Percentiles rank a stretch among this genome's conserved stretches.
Conservation (phyloP, 1,140 invertebrate genomes). For the Drosophila bocki region DNA sequence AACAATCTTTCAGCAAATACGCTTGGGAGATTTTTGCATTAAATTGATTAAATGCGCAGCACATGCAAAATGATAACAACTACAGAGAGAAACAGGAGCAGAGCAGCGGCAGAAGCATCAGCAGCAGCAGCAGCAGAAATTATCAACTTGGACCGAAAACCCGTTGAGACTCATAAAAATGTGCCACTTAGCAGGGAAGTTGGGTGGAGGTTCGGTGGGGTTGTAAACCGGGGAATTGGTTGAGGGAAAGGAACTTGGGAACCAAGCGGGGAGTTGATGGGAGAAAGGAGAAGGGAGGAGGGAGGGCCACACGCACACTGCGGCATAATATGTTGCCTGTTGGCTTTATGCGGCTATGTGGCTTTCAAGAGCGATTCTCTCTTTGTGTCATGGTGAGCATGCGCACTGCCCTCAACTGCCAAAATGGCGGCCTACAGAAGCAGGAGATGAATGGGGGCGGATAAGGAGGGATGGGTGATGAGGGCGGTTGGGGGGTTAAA, state of each 20-base stretch:
- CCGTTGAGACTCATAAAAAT: constrained; percentile 82
- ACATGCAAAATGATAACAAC: constrained; percentile 65
- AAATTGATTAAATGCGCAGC: constrained; percentile 82
- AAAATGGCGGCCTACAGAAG: constrained; percentile 72
- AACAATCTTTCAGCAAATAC: constrained; percentile 80
- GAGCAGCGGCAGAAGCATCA: neutral
- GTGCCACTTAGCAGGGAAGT: constrained; percentile 77
- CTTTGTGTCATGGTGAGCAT: constrained; percentile 78
- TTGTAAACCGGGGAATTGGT: constrained; percentile 33
- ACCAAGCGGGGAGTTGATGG: neutral
- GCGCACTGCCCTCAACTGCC: constrained; percentile 50
- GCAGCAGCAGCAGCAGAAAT: constrained; percentile 56
- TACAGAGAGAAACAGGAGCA: constrained; percentile 41
- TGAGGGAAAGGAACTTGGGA: neutral
- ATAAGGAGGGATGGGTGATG: neutral
- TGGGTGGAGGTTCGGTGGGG: constrained; percentile 15
- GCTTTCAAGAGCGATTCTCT: constrained; percentile 47
- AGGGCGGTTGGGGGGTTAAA: constrained; percentile 4
- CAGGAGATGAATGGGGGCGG: constrained; percentile 9
- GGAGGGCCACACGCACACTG: constrained; percentile 49
- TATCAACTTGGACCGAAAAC: constrained; percentile 78
- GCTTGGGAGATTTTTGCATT: constrained; percentile 79
- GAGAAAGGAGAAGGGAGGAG: neutral
- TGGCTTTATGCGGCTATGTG: constrained; percentile 49
- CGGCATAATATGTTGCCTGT: constrained; percentile 58